These are phyloP conservation scores for Caenorhabditis virilis DNA, from an alignment of 2,888 invertebrate species.

Conservation along the genomic window DNA sequence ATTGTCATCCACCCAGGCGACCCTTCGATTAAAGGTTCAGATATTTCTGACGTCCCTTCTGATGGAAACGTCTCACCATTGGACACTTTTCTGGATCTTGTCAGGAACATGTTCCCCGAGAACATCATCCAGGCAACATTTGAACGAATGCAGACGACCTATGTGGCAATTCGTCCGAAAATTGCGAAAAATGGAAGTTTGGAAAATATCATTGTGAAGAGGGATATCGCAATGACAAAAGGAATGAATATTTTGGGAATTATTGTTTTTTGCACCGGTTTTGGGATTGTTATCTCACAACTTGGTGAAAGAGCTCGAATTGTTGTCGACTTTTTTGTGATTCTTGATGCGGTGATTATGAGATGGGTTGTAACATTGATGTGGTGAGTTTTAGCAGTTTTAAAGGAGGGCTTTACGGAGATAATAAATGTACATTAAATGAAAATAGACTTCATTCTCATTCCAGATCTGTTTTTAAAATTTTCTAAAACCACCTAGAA, in stretches of 20 bases:
- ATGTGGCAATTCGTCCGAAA: slow-evolving; percentile 51
- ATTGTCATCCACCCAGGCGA: slow-evolving; percentile 76
- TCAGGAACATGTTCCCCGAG: slow-evolving; percentile 90
- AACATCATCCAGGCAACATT: slow-evolving; percentile 83
- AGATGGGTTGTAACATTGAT: slow-evolving; percentile 71
- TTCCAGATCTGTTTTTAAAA: no score
- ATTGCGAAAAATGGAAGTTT: slow-evolving; percentile 39
- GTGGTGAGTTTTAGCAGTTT: slow-evolving; percentile 55
- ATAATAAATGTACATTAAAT: no score
- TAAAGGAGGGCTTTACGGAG: no score
- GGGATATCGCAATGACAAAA: slow-evolving; percentile 36
- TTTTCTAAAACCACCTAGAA: no score
- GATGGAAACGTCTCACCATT: slow-evolving; percentile 71
- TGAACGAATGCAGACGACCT: slow-evolving; percentile 66
- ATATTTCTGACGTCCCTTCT: slow-evolving; percentile 43
- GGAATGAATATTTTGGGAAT: slow-evolving; percentile 74
- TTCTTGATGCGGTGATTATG: slow-evolving; percentile 88
- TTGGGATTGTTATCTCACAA: slow-evolving; percentile 88
- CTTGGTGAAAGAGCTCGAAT: slow-evolving; percentile 73
- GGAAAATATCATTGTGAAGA: slow-evolving; percentile 30
- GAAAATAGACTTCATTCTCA: no score
- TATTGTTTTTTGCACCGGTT: slow-evolving; percentile 87
- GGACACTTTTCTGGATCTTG: slow-evolving; percentile 86
- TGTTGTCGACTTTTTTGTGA: slow-evolving; percentile 83
- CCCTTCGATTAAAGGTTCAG: slow-evolving; percentile 69